Base-by-base conservation (phyloP, 2,113 vertebrate genomes). In the Pseudolaguvia tuberculata region DNA sequence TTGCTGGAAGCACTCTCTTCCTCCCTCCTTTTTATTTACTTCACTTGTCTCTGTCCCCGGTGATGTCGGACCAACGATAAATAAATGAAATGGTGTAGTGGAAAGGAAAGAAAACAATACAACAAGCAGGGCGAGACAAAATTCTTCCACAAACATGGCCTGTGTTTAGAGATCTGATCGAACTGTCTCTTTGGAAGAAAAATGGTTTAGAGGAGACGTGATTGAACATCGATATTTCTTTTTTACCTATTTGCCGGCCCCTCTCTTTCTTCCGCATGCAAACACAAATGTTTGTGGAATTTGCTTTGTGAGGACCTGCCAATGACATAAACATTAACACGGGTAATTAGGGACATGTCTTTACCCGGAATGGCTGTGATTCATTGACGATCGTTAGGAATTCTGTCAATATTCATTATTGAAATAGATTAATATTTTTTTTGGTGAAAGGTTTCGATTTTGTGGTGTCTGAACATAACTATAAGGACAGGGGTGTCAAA, bases 31-130 rank as follows among this genome's bases (percentile, higher is more conserved):
- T 72, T 79, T 69, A 70, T 75, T 59, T 80, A 80, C 69, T 71
- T 45, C 55, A 69, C 66, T 76, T 61, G 61, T 75, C 74, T 75
- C 53, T 66, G 61, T 75, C 69, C 53, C 73, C 31, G 13, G 31
- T 5, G 70, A 70, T 77, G 69, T 75, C 51, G 67, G 56, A 77
- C 70, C 45, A 75, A 80, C 66, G 61, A 80, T 82, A 82, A 80
- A 82, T 80, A 82, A 83, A 84, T 82, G 80, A 81, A 76, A 81
- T 59, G 50, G 57, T 35, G 14, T 35, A 70, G 79, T 76, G 70
- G 48, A 77, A 73, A 21, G 65, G 58, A 76, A 77, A 70, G 74
- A 61, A 68, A 77, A 76, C 79, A 76, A 62, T 63, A 52, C 61
- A 9, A 76, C 63, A 52, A 70, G 31, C 68, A 29, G 31, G n/a